Evolutionary conservation across 2,888 invertebrate species (phyloP), one percentile per base, ranked within the genome.

Genomic region (Aproaerema taeniolella): DNA sequence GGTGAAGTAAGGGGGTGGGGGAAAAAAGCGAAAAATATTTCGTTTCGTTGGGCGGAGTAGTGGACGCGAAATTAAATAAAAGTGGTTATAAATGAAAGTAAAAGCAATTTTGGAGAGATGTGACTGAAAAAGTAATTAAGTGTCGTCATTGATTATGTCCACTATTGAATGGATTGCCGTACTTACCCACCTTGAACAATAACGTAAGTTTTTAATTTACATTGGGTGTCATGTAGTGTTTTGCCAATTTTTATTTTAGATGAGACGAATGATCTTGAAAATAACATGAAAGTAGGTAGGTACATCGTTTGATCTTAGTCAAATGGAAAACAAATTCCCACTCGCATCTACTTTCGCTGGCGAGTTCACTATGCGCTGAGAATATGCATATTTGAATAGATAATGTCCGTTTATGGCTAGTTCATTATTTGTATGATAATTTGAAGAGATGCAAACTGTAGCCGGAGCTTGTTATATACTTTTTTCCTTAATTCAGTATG

Each of bases 321-420:
- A n/a, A n/a, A n/a, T n/a, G n/a, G n/a, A n/a, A n/a, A n/a, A n/a
- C n/a, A n/a, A n/a, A n/a, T n/a, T n/a, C n/a, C n/a, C n/a, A n/a
- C n/a, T n/a, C 2, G 14, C 13, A 37, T 4, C 7, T 29, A 37
- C 37, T 41, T 41, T 41, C 41, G 24, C 41, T 32, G 31, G n/a
- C 26, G 2, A 12, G 7, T 25, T 20, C n/a, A n/a, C n/a, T n/a
- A n/a, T n/a, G n/a, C 33, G 25, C 26, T 12, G 20, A 33, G 40
- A 34, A 17, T 28, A 17, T 20, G 43, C 42, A 38, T 46, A 41
- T 59, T 61, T 55, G 46, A 63, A 60, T 58, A 53, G 29, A 8
- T 48, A 43, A 48, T 57, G 47, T 42, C 51, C 49, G 50, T 61
- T 61, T 52, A 51, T 47, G 47, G 42, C 34, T 41, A 43, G 42